Conservation (phyloP, 1,140 invertebrate species). For the Bradynema listronoti region DNA sequence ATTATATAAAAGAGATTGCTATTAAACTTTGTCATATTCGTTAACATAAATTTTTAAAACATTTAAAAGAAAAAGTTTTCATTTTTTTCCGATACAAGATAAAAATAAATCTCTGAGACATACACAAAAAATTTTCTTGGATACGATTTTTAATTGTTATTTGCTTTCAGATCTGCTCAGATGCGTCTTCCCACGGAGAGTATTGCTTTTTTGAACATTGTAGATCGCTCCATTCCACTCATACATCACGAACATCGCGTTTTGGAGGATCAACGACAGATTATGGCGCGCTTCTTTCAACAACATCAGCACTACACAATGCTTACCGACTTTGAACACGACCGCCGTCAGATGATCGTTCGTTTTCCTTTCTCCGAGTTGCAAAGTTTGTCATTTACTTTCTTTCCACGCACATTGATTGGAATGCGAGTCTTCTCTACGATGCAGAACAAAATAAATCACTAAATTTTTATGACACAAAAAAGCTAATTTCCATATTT, state of each 20-base stretch:
- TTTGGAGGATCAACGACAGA: conserved; percentile 2
- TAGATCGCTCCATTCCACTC: conserved; percentile 15
- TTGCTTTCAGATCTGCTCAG: conserved; percentile 18
- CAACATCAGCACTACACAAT: conserved; percentile 10
- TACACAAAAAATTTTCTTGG: too few relatives aligned
- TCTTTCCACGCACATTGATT: too few relatives aligned
- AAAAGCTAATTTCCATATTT: background rate
- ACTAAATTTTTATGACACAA: conserved; percentile 3
- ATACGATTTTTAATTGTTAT: too few relatives aligned
- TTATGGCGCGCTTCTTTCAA: conserved; percentile 21
- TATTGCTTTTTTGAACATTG: conserved; percentile 21
- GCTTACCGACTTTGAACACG: conserved; percentile 29
- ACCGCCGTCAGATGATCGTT: conserved; percentile 18
- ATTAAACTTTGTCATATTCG: too few relatives aligned
- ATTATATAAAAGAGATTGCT: too few relatives aligned
- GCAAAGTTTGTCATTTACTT: conserved; percentile 16
- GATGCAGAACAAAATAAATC: too few relatives aligned
- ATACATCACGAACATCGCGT: conserved; percentile 6
- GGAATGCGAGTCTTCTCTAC: too few relatives aligned
- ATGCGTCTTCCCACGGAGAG: conserved; percentile 18
- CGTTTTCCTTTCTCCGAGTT: conserved; percentile 23
- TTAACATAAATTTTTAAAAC: too few relatives aligned
- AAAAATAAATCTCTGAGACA: too few relatives aligned
- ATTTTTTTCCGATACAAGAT: too few relatives aligned
- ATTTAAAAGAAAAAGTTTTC: too few relatives aligned